These are phyloP conservation scores for Drosophila varians DNA, from an alignment of 1,140 invertebrate genomes.

Conservation along the genomic window DNA sequence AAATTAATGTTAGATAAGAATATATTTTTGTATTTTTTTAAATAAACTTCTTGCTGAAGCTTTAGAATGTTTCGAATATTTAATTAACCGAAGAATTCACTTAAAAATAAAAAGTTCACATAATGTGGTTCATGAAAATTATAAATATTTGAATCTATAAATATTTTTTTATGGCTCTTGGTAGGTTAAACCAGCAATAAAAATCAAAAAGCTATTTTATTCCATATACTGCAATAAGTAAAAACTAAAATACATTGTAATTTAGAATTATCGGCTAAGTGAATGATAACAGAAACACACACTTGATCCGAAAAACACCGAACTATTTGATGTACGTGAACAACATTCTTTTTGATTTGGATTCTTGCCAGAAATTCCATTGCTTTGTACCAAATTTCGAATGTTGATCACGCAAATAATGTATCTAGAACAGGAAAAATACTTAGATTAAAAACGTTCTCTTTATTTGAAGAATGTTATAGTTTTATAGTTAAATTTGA, in stretches of 20 bases:
- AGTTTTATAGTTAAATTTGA: no score
- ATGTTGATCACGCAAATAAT: slow-evolving; percentile 25
- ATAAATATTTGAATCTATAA: background rate
- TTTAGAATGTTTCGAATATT: no score
- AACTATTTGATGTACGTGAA: slow-evolving; percentile 48
- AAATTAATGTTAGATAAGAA: no score
- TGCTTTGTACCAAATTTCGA: slow-evolving; percentile 39
- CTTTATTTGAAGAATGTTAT: no score
- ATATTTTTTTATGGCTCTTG: background rate
- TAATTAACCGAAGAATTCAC: no score
- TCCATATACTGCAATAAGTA: background rate
- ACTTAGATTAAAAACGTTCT: background rate
- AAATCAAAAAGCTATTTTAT: slow-evolving; percentile 11
- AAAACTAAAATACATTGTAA: slow-evolving; percentile 14
- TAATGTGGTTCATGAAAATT: no score
- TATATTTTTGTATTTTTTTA: no score
- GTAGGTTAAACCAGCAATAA: background rate
- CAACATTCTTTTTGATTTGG: slow-evolving; percentile 70
- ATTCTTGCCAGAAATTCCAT: slow-evolving; percentile 66
- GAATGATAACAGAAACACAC: slow-evolving; percentile 14
- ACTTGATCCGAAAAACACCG: slow-evolving; percentile 22
- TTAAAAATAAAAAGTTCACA: background rate
- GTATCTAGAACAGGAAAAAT: slow-evolving; percentile 1
- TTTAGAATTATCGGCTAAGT: slow-evolving; percentile 9
- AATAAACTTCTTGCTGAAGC: no score